Percentiles rank a stretch among this genome's conserved stretches.
Conservation (phyloP, 2,888 invertebrate species). For the Chironomus tentans region DNA sequence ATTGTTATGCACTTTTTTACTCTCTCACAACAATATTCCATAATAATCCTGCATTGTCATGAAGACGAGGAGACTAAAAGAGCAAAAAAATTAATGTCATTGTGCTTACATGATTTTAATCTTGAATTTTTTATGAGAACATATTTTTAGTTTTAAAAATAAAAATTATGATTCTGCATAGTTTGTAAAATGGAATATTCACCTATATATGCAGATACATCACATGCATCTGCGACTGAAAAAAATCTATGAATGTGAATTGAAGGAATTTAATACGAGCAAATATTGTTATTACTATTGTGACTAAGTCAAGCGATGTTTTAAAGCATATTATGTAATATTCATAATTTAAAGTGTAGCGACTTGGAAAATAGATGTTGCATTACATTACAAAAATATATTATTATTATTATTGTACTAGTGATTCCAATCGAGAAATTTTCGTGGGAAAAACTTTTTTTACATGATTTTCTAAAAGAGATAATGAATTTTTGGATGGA, state of each 20-base stretch:
- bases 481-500: no score
- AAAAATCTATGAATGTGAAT: no score
- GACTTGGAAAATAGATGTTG: slow-evolving; percentile 8
- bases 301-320: no score
- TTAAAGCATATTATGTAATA: neutral
- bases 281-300: neutral
- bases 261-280: neutral
- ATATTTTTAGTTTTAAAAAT: neutral
- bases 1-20: neutral
- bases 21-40: neutral
- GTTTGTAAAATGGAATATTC: no score
- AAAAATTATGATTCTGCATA: neutral
- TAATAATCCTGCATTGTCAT: no score
- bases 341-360: slow-evolving; percentile 16
- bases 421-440: no score
- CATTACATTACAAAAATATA: neutral
- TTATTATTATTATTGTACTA: neutral
- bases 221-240: no score
- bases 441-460: no score
- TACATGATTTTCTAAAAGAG: no score
- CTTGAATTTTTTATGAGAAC: neutral
- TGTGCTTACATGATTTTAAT: neutral
- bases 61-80: no score
- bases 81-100: neutral
- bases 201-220: neutral